These are phyloP conservation scores for Leptinotarsa peninsularis DNA, from an alignment of 2,888 invertebrate genomes.

Conservation along the genomic window DNA sequence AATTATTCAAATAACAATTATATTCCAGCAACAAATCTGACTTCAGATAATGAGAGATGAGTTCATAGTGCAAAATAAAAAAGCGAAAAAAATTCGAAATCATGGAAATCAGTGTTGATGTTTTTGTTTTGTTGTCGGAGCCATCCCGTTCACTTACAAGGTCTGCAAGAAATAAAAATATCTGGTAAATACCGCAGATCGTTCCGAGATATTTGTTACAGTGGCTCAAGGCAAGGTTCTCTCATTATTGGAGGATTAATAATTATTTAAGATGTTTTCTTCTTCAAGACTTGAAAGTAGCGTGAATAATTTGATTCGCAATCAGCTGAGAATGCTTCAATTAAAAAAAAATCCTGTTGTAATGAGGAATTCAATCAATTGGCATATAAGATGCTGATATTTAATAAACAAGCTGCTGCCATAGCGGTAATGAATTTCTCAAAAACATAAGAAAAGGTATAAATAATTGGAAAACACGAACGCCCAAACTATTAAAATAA, in stretches of 20 bases:
- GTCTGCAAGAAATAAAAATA: constrained; percentile 26
- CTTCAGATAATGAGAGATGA: constrained; percentile 41
- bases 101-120: constrained; percentile 5
- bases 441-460: too few relatives aligned
- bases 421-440: too few relatives aligned
- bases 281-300: constrained; percentile 9
- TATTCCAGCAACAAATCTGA: constrained; percentile 39
- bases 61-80: constrained; percentile 41
- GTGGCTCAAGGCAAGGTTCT: constrained; percentile 29
- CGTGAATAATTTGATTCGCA: constrained; percentile 13
- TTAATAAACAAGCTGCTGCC: too few relatives aligned
- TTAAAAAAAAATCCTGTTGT: not conserved
- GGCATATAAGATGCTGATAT: not conserved
- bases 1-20: constrained; percentile 32
- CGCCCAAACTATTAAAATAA: too few relatives aligned
- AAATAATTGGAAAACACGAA: too few relatives aligned
- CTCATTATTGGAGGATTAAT: constrained; percentile 11
- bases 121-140: constrained; percentile 22
- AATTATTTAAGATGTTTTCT: constrained; percentile 15
- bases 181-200: constrained; percentile 15
- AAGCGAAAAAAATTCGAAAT: constrained; percentile 14
- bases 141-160: constrained; percentile 32
- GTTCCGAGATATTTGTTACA: constrained; percentile 19
- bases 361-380: not conserved
- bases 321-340: constrained; percentile 2